Conservation (phyloP, 2,888 invertebrate species). For the Cantharis rustica region DNA sequence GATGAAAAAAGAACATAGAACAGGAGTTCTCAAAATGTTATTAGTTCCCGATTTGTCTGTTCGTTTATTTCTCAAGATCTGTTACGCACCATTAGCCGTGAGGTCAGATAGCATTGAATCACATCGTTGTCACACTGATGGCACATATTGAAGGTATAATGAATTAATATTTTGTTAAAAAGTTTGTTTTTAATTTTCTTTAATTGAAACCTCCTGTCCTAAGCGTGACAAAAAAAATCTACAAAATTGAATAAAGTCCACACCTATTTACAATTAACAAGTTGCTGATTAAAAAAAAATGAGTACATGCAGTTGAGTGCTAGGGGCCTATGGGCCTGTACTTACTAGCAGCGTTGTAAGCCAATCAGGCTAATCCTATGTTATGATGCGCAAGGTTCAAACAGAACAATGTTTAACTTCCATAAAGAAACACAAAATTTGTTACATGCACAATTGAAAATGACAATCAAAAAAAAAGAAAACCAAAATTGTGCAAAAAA, state of each 20-base stretch:
- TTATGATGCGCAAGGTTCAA: conserved; percentile 75
- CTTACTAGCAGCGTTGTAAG: conserved; percentile 52
- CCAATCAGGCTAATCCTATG: conserved; percentile 70
- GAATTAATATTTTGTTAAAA: background rate
- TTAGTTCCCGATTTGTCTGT: no score
- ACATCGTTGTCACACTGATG: no score
- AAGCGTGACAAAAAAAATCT: background rate
- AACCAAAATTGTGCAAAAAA: background rate
- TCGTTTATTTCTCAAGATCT: no score
- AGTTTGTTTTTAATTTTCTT: background rate
- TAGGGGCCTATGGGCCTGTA: conserved; percentile 47
- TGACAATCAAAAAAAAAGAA: conserved; percentile 12
- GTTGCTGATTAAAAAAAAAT: conserved; percentile 6
- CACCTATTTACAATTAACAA: background rate
- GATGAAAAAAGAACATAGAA: background rate
- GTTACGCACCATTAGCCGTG: no score
- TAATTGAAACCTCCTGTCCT: background rate
- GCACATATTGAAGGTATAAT: no score
- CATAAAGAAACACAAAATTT: conserved; percentile 45
- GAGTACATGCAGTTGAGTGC: conserved; percentile 48
- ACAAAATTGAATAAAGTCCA: background rate
- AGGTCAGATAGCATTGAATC: no score
- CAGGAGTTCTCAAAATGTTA: background rate
- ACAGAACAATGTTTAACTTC: conserved; percentile 73
- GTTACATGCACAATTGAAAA: conserved; percentile 43